Percentiles rank a stretch among this genome's conserved stretches.
These are phyloP conservation scores for Hippocampus comes DNA, from an alignment of 2,113 vertebrate species.

Conservation along the genomic window DNA sequence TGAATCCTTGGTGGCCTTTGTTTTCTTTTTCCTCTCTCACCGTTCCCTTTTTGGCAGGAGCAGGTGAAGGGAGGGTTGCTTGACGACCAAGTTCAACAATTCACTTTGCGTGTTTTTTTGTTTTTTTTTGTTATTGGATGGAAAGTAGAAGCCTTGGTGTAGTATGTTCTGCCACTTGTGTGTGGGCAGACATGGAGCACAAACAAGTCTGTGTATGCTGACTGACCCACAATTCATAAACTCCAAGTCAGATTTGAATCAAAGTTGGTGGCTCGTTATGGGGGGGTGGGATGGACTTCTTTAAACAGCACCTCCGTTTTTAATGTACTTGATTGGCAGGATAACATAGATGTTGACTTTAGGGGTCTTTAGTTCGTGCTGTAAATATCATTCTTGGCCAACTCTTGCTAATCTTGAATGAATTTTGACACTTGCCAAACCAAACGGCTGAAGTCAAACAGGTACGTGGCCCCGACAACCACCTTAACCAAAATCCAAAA, in stretches of 20 bases:
- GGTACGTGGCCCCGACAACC: background rate
- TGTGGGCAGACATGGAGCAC: background rate
- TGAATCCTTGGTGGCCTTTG: conserved; percentile 54
- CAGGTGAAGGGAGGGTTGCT: conserved; percentile 13
- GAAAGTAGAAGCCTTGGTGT: background rate
- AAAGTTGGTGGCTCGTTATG: background rate
- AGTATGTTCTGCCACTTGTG: background rate
- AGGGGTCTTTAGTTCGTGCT: background rate
- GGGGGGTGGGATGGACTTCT: background rate
- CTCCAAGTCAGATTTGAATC: background rate
- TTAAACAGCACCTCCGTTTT: background rate
- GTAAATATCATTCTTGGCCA: background rate
- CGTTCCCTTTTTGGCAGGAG: conserved; percentile 12
- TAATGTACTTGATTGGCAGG: background rate
- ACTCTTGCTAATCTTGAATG: too few species aligned
- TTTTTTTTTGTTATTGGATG: too few species aligned
- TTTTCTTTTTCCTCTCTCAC: conserved; percentile 44
- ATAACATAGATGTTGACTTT: background rate
- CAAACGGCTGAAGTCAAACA: background rate
- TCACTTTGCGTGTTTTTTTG: background rate
- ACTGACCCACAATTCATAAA: background rate
- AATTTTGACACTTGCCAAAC: background rate
- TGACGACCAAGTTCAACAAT: conserved; percentile 5
- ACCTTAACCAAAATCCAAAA: background rate
- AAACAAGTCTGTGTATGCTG: background rate